phyloP scores from a whole-genome alignment of 2,797 vertebrate genomes.

The Streptopelia turtur region DNA sequence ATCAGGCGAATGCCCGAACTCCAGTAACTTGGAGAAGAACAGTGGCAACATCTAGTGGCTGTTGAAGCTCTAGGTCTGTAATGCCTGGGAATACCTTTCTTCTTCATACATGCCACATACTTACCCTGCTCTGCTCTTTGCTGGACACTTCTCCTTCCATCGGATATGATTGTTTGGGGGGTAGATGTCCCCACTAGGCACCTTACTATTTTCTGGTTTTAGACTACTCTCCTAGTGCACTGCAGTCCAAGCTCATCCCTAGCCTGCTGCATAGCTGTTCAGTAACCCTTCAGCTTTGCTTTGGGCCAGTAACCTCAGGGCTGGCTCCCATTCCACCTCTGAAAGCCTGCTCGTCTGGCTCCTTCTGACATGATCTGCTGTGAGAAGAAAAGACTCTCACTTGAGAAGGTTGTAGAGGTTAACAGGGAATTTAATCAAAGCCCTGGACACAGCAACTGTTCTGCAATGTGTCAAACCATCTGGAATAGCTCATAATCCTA shows the following conservation, averaged over 20 bases:
- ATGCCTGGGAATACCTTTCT: not conserved
- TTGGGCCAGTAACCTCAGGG: not conserved
- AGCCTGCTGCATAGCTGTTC: not conserved
- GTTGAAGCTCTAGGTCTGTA: not conserved
- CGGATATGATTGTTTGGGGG: not conserved
- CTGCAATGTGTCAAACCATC: conserved; percentile 56
- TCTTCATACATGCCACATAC: fast-evolving
- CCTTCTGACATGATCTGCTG: conserved; percentile 13
- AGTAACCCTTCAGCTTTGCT: not conserved
- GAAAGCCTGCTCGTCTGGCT: not conserved
- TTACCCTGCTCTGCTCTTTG: not conserved
- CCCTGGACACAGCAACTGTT: not conserved
- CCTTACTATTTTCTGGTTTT: not conserved
- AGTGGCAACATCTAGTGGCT: conserved; percentile 65
- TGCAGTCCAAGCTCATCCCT: not conserved
- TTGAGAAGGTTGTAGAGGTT: conserved; percentile 57
- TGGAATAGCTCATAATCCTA: conserved; percentile 60
- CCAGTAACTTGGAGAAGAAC: not conserved
- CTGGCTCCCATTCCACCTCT: not conserved
- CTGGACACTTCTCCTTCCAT: not conserved
- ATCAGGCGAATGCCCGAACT: not conserved
- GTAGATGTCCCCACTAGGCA: not conserved
- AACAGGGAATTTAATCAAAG: conserved; percentile 58
- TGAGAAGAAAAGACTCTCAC: conserved; percentile 44
- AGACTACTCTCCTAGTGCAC: not conserved